These are phyloP conservation scores for Athene cunicularia DNA, from an alignment of 2,113 vertebrate genomes.

Conservation along the genomic window DNA sequence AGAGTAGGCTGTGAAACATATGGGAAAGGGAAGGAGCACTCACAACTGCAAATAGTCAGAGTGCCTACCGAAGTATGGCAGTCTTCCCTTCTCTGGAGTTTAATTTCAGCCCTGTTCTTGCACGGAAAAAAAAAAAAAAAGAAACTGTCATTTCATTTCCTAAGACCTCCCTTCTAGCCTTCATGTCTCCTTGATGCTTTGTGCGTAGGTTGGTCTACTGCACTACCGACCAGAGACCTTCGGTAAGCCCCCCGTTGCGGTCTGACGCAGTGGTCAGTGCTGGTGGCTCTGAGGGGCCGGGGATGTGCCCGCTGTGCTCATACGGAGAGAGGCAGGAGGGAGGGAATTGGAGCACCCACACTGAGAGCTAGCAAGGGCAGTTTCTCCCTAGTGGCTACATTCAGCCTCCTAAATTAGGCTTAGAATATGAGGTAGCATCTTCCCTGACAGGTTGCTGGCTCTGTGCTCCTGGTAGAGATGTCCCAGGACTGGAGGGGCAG, in stretches of 20 bases:
- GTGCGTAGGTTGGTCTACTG: accelerated
- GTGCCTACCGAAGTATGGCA: background rate
- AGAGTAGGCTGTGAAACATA: background rate
- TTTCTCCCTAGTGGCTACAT: background rate
- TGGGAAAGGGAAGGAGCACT: background rate
- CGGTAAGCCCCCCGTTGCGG: background rate
- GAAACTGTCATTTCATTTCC: background rate
- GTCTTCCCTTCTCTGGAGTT: background rate
- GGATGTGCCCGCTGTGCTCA: background rate
- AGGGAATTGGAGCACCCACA: no score
- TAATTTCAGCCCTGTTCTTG: background rate
- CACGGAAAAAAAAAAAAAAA: background rate
- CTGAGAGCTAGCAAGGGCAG: background rate
- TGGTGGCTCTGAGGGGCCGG: background rate
- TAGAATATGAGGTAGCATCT: background rate
- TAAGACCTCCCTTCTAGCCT: background rate
- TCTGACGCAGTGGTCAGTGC: background rate
- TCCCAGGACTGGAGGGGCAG: background rate
- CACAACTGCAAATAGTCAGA: background rate
- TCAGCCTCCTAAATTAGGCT: background rate
- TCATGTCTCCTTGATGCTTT: background rate
- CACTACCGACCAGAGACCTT: background rate
- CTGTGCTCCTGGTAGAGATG: background rate
- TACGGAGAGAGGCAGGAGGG: no score
- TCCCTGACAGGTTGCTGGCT: background rate